phyloP scores from a whole-genome alignment of 2,888 invertebrate species.

The Drosophila macrothrix region DNA sequence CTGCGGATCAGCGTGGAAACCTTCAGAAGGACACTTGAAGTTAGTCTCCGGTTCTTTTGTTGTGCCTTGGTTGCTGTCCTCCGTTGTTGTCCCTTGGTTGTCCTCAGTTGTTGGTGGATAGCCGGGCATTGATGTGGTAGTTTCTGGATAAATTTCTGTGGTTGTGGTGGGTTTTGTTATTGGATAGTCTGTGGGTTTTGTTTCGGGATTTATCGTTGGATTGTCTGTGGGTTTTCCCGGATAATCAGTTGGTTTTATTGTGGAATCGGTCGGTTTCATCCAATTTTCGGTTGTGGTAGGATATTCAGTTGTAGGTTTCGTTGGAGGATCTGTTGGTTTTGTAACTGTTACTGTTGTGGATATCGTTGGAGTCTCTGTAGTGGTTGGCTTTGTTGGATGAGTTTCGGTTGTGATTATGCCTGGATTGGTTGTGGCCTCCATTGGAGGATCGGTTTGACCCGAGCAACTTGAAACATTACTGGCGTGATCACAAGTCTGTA shows the following conservation, averaged over 20 bases:
- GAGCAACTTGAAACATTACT: conserved; percentile 81
- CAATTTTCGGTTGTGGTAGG: conserved; percentile 15
- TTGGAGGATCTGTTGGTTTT: conserved; percentile 22
- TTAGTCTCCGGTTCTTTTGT: conserved; percentile 65
- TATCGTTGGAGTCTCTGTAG: conserved; percentile 31
- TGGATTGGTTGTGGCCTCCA: conserved; percentile 42
- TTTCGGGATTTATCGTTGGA: conserved; percentile 24
- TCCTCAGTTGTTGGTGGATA: conserved; percentile 50
- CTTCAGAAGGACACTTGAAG: conserved; percentile 83
- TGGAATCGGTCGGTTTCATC: conserved; percentile 25
- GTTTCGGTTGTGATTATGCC: conserved; percentile 16
- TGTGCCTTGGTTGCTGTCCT: conserved; percentile 44
- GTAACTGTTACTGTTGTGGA: conserved; percentile 35
- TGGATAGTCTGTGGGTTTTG: conserved; percentile 36
- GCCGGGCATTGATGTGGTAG: conserved; percentile 52
- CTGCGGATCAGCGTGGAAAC: conserved; percentile 85
- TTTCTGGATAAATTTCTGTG: conserved; percentile 39
- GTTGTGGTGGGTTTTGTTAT: conserved; percentile 34
- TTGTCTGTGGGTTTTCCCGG: conserved; percentile 39
- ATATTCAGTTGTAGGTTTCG: conserved; percentile 15
- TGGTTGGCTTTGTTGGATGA: conserved; percentile 45
- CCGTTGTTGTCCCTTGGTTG: conserved; percentile 48
- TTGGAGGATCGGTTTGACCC: conserved; percentile 64
- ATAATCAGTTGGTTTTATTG: conserved; percentile 28
- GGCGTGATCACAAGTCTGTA: conserved; percentile 87